phyloP scores from a whole-genome alignment of 2,888 invertebrate genomes.

The Ophion costatus region DNA sequence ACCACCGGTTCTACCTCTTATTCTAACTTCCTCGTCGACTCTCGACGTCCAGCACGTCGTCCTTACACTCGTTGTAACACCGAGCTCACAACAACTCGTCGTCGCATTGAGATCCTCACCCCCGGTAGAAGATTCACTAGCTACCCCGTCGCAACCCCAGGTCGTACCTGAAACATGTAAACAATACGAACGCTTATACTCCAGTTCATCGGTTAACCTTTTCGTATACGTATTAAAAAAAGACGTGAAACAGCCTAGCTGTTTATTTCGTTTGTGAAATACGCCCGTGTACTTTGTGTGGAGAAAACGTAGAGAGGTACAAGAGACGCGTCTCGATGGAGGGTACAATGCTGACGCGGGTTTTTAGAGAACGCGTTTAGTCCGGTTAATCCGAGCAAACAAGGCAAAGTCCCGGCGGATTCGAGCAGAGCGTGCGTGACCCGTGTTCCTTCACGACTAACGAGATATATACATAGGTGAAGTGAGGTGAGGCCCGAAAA shows the following conservation, averaged over 20 bases:
- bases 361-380: conserved; percentile 70
- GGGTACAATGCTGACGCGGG: conserved; percentile 59
- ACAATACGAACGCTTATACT: conserved; percentile 24
- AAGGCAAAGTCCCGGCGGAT: conserved; percentile 70
- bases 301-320: conserved; percentile 47
- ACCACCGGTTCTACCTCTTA: conserved; percentile 60
- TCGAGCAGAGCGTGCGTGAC: conserved; percentile 35
- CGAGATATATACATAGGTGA: conserved; percentile 24
- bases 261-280: conserved; percentile 19
- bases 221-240: conserved; percentile 15
- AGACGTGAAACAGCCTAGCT: conserved; percentile 7
- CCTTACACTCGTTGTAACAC: conserved; percentile 50
- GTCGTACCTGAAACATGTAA: conserved; percentile 79
- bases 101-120: conserved; percentile 69
- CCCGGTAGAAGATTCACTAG: conserved; percentile 76
- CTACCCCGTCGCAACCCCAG: conserved; percentile 82
- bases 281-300: conserved; percentile 19
- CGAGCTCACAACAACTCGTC: conserved; percentile 52
- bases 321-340: conserved; percentile 42
- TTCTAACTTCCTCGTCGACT: conserved; percentile 61
- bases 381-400: conserved; percentile 78
- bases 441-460: conserved; percentile 16
- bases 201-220: conserved; percentile 2
- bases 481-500: conserved; percentile 57
- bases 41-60: conserved; percentile 59